Percentiles rank a stretch among this genome's conserved stretches.
Conservation (phyloP, 2,888 invertebrate species). For the Temnothorax unifasciatus region DNA sequence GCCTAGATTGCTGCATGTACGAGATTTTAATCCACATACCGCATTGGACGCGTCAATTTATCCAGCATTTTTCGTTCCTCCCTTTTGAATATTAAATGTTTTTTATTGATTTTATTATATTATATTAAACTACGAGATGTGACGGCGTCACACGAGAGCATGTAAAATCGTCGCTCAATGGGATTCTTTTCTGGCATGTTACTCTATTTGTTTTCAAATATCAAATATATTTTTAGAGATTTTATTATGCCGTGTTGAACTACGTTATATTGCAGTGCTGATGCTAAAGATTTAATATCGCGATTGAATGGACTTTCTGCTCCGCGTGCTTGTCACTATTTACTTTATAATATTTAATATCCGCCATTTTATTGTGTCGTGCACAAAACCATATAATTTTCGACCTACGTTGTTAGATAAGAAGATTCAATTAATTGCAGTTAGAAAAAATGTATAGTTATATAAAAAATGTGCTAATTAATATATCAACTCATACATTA, state of each 20-base stretch:
- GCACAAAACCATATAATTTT: not conserved
- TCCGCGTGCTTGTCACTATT: slow-evolving; percentile 20
- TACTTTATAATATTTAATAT: slow-evolving; percentile 25
- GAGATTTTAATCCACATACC: slow-evolving; percentile 32
- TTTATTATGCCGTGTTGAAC: slow-evolving; percentile 32
- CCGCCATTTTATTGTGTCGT: not conserved
- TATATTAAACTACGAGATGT: slow-evolving; percentile 36
- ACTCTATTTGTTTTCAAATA: slow-evolving; percentile 41
- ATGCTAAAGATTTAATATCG: slow-evolving; percentile 45
- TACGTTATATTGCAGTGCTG: slow-evolving; percentile 4
- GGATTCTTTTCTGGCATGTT: slow-evolving; percentile 41
- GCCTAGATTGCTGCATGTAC: slow-evolving; percentile 6
- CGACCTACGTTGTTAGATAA: not conserved
- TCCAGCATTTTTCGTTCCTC: slow-evolving; percentile 30
- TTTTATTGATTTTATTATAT: slow-evolving; percentile 50
- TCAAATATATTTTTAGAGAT: slow-evolving; percentile 45
- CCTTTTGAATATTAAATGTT: slow-evolving; percentile 41
- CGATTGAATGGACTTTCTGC: slow-evolving; percentile 12
- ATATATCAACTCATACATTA: not conserved
- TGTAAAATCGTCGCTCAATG: slow-evolving; percentile 31
- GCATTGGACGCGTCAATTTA: slow-evolving; percentile 31
- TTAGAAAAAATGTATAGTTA: not conserved
- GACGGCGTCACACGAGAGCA: not conserved
- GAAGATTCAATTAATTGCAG: slow-evolving; percentile 23
- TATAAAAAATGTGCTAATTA: not conserved